Conservation (phyloP, 2,888 invertebrate genomes). For the Drosophila borealis region DNA sequence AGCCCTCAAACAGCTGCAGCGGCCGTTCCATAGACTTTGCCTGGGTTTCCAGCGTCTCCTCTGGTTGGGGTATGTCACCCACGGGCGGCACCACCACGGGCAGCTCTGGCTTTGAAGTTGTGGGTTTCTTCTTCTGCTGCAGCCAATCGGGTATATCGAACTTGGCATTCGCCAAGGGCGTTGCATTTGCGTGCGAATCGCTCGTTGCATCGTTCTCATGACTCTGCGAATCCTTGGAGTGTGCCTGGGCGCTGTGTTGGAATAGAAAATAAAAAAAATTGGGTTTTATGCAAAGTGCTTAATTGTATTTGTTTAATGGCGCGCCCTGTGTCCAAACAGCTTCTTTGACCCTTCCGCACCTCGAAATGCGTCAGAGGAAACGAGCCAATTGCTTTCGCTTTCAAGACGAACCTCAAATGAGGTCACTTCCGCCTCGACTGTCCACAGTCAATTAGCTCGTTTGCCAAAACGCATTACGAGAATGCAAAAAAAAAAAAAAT, state of each 20-base stretch:
- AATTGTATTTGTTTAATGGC: conserved; percentile 37
- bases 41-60: conserved; percentile 64
- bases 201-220: conserved; percentile 20
- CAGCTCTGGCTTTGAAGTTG: conserved; percentile 17
- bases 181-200: conserved; percentile 50
- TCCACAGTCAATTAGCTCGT: conserved; percentile 59
- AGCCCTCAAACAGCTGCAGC: conserved; percentile 83
- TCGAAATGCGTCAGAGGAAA: conserved; percentile 55
- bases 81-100: conserved; percentile 57
- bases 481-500: conserved; percentile 41
- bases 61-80: conserved; percentile 69
- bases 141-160: conserved; percentile 59
- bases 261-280: conserved; percentile 20
- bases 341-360: conserved; percentile 69
- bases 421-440: conserved; percentile 60
- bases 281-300: conserved; percentile 45
- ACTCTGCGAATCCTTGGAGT: conserved; percentile 50
- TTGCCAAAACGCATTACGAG: conserved; percentile 55
- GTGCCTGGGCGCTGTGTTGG: conserved; percentile 66
- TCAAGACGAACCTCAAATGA: conserved; percentile 54
- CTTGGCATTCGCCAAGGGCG: conserved; percentile 66
- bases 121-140: conserved; percentile 16
- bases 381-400: conserved; percentile 62
- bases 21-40: conserved; percentile 76
- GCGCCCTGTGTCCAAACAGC: conserved; percentile 30